Conservation (phyloP, 2,797 vertebrate genomes). For the Hydrophis major region DNA sequence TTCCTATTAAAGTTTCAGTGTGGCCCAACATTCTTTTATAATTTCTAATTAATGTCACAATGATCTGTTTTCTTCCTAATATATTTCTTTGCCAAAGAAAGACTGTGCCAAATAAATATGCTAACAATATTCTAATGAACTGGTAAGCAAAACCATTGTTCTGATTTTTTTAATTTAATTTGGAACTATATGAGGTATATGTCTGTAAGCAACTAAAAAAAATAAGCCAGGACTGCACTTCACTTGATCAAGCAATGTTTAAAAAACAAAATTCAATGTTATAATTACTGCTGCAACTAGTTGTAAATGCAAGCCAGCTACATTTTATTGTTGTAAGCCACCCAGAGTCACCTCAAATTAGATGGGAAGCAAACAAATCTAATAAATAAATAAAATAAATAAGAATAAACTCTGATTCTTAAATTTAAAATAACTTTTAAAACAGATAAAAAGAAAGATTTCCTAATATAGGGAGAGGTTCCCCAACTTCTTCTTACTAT, state of each 20-base stretch:
- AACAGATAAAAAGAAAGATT: neutral
- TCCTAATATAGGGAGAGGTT: neutral
- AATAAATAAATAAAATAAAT: neutral
- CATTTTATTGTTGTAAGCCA: neutral
- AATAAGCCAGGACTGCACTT: neutral
- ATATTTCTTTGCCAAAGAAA: slow-evolving; percentile 9
- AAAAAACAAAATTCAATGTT: neutral
- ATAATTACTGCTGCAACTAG: neutral
- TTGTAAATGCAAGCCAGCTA: neutral
- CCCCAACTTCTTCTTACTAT: neutral
- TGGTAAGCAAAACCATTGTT: slow-evolving; percentile 34
- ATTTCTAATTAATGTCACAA: slow-evolving; percentile 22
- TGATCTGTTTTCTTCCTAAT: slow-evolving; percentile 7
- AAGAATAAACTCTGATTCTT: neutral
- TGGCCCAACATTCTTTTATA: neutral
- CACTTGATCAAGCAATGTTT: neutral
- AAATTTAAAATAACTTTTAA: neutral
- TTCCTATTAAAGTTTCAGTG: slow-evolving; percentile 1
- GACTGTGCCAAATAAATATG: slow-evolving; percentile 26
- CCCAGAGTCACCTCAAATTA: neutral
- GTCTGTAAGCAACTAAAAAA: slow-evolving; percentile 33
- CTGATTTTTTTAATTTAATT: slow-evolving; percentile 47
- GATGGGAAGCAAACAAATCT: neutral
- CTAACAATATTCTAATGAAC: slow-evolving; percentile 35
- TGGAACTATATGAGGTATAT: slow-evolving; percentile 5